Conservation (phyloP, 1,140 invertebrate species). For the Aphis gossypii region DNA sequence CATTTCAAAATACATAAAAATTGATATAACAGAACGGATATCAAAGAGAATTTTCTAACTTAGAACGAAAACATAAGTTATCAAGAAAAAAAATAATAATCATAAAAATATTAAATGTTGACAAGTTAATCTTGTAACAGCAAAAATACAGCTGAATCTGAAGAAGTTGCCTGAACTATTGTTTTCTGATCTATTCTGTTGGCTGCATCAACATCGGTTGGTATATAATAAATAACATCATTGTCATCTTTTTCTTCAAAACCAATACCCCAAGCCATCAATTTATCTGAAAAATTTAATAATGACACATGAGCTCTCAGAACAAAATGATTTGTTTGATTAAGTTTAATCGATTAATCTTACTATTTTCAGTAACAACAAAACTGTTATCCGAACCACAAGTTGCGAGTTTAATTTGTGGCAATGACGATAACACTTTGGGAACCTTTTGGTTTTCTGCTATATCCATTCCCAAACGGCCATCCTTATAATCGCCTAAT, state of each 20-base stretch:
- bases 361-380: constrained; percentile 54
- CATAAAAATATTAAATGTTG: not conserved
- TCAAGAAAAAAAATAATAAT: not conserved
- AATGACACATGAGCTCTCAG: not conserved
- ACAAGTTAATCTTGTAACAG: constrained; percentile 42
- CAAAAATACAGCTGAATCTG: constrained; percentile 50
- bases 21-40: not conserved
- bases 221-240: constrained; percentile 52
- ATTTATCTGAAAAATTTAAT: constrained; percentile 48
- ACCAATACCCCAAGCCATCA: constrained; percentile 57
- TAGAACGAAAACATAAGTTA: not conserved
- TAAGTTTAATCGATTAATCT: not conserved
- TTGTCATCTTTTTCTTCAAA: constrained; percentile 52
- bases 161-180: constrained; percentile 47
- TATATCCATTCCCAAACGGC: constrained; percentile 48
- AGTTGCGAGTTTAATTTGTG: constrained; percentile 44
- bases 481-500: constrained; percentile 47
- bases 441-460: constrained; percentile 52
- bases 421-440: constrained; percentile 53
- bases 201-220: constrained; percentile 44
- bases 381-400: constrained; percentile 53
- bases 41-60: not conserved
- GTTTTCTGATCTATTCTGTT: constrained; percentile 46
- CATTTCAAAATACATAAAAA: constrained; percentile 10
- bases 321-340: not conserved